Conservation (phyloP, 2,888 invertebrate genomes). For the Tachina lurida region DNA sequence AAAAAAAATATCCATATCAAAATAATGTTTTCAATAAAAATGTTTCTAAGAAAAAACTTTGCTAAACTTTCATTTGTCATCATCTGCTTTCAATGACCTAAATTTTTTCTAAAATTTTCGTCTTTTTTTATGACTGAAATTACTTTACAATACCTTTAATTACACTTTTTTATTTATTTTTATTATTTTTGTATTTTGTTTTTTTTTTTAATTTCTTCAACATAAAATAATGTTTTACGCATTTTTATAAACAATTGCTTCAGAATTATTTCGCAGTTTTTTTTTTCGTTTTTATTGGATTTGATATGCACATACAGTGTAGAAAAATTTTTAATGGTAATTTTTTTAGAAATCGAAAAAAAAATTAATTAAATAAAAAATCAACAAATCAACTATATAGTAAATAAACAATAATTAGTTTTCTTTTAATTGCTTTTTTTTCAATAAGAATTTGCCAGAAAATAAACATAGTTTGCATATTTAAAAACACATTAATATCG, state of each 20-base stretch:
- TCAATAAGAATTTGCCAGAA: not conserved
- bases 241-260: not conserved
- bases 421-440: not conserved
- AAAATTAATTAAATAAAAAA: not conserved
- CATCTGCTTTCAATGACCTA: too few relatives aligned
- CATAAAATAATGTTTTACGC: not conserved
- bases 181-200: not conserved
- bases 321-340: not conserved
- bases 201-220: not conserved
- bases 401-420: conserved; percentile 4
- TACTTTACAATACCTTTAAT: too few relatives aligned
- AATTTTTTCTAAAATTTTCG: too few relatives aligned
- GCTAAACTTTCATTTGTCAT: too few relatives aligned
- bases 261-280: not conserved
- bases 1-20: too few relatives aligned
- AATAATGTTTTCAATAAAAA: too few relatives aligned
- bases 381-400: not conserved
- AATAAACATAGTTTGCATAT: not conserved
- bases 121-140: too few relatives aligned
- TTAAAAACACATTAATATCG: too few relatives aligned
- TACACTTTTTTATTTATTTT: too few relatives aligned
- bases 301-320: not conserved
- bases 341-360: not conserved
- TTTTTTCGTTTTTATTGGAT: not conserved
- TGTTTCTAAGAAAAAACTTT: too few relatives aligned